These are phyloP conservation scores for Acanthis flammea DNA, from an alignment of 2,797 vertebrate species.

Conservation along the genomic window DNA sequence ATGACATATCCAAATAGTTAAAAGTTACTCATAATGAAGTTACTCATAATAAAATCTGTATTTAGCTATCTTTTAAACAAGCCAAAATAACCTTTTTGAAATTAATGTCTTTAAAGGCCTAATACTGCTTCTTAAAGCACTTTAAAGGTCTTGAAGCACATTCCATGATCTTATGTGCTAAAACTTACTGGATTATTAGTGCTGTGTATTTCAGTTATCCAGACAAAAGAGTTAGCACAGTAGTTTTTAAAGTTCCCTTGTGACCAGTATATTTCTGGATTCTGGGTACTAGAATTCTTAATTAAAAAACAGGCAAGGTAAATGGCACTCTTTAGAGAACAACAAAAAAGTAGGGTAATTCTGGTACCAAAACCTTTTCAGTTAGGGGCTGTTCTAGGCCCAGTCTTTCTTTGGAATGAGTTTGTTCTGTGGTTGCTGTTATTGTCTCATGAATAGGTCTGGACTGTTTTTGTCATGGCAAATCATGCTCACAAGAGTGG, in stretches of 20 bases:
- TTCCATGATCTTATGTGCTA: neutral
- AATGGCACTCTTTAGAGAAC: neutral
- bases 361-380: neutral
- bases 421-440: neutral
- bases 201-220: neutral
- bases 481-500: neutral
- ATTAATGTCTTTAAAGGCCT: neutral
- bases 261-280: neutral
- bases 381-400: too few relatives aligned
- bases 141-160: neutral
- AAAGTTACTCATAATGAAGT: neutral
- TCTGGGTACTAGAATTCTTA: neutral
- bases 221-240: neutral
- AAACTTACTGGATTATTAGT: neutral
- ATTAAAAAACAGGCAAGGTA: neutral
- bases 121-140: neutral
- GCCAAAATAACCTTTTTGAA: neutral
- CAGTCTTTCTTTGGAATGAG: neutral
- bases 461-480: neutral
- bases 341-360: neutral
- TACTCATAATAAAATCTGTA: neutral
- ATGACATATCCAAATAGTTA: fast-evolving
- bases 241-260: neutral
- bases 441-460: neutral
- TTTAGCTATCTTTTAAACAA: neutral